phyloP scores from a whole-genome alignment of 1,140 invertebrate species.

The Drosophila pallidifrons region DNA sequence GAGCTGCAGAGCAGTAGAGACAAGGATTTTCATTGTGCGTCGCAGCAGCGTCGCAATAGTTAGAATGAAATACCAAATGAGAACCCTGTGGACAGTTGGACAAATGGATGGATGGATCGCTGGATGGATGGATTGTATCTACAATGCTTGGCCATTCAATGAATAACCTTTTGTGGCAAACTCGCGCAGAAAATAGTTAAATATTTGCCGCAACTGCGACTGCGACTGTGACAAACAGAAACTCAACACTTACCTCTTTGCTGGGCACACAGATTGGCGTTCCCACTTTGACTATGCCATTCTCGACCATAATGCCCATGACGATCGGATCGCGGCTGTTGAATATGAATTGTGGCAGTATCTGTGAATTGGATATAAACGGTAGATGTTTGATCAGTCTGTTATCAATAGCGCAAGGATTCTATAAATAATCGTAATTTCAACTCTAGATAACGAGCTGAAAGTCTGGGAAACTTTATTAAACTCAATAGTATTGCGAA shows the following conservation, averaged over 20 bases:
- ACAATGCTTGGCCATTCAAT: constrained; percentile 58
- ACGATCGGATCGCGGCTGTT: constrained; percentile 99
- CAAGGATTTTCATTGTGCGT: constrained; percentile 76
- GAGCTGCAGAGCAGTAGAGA: constrained; percentile 38
- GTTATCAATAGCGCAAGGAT: constrained; percentile 1
- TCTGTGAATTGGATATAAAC: constrained; percentile 70
- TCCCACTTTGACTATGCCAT: constrained; percentile 97
- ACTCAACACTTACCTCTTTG: constrained; percentile 91
- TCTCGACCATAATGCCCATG: constrained; percentile 97
- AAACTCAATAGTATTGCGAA: background rate
- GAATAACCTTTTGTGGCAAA: constrained; percentile 51
- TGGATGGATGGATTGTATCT: constrained; percentile 29
- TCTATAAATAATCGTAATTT: background rate
- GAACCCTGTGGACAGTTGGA: constrained; percentile 8
- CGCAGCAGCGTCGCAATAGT: constrained; percentile 53
- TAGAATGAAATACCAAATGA: constrained; percentile 5
- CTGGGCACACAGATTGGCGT: constrained; percentile 98
- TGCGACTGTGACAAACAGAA: no score
- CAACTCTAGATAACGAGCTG: background rate
- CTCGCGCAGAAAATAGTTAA: constrained; percentile 50
- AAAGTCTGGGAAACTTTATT: background rate
- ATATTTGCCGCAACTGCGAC: constrained; percentile 50
- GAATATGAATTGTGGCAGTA: constrained; percentile 95
- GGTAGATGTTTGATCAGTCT: constrained; percentile 36
- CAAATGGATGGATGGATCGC: constrained; percentile 19